phyloP scores from a whole-genome alignment of 2,797 vertebrate species.

The Antennarius maculatus region DNA sequence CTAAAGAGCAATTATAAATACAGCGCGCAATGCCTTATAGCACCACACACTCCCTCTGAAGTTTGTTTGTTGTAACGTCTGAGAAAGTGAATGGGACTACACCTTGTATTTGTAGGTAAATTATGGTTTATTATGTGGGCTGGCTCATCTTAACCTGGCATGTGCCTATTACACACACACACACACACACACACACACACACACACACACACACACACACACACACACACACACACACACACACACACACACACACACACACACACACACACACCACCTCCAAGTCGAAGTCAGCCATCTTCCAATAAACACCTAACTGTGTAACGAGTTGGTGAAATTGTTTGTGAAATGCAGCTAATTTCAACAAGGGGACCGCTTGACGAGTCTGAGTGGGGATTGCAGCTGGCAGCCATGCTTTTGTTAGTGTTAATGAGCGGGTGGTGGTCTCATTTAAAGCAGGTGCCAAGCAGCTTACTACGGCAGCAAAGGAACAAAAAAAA shows the following conservation, averaged over 20 bases:
- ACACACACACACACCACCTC: conserved; percentile 43
- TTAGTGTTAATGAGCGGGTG: conserved; percentile 82
- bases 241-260: conserved; percentile 28
- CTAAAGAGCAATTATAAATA: conserved; percentile 31
- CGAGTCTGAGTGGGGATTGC: conserved; percentile 68
- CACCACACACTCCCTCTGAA: conserved; percentile 28
- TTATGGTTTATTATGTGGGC: conserved; percentile 72
- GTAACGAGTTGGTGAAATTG: conserved; percentile 81
- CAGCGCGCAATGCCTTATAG: conserved; percentile 8
- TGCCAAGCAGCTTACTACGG: conserved; percentile 78
- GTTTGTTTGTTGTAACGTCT: conserved; percentile 13
- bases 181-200: conserved; percentile 21
- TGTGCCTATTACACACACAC: conserved; percentile 64
- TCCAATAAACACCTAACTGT: conserved; percentile 81
- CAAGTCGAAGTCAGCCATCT: conserved; percentile 71
- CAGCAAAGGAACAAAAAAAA: conserved; percentile 70
- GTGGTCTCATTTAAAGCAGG: conserved; percentile 80
- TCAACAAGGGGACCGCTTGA: conserved; percentile 68
- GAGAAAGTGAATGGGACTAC: conserved; percentile 35
- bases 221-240: background rate
- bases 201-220: background rate
- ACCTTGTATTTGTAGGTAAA: conserved; percentile 65
- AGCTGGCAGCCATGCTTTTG: conserved; percentile 75
- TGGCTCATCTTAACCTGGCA: conserved; percentile 68
- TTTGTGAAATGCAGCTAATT: conserved; percentile 84